Base-by-base conservation (phyloP, 2,888 invertebrate species). In the Liodrosophila aerea region DNA sequence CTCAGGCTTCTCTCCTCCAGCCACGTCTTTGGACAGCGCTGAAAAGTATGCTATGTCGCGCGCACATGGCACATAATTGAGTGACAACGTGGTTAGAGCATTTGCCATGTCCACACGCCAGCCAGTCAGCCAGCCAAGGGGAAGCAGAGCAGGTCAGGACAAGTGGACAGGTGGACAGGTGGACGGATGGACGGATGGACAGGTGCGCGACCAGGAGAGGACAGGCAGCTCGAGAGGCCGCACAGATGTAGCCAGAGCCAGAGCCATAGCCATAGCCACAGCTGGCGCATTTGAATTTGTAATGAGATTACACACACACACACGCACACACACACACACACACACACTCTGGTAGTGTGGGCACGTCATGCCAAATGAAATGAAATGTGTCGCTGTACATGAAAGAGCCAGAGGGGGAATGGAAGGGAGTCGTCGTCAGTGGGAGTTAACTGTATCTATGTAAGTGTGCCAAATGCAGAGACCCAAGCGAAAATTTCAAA, bases 11-110 rank as follows among this genome's bases (percentile, higher is more conserved):
- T 30, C 16, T 9, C 40, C 13, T 8, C 0, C 13, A 4, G 15
- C 4, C 43, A 9, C 12, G 37, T 50, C 68, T 54, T 64, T 59
- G 73, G 66, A 72, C 66, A 72, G 85, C 68, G 85, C 64, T 78
- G 85, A 85, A 78, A 81, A 85, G 74, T 77, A 59, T 77, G 82
- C 82, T 62, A 66, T 62, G 75, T 63, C 61, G 60, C 66, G 66
- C 85, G 57, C 83, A 77, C 77, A 69, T 73, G 81, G 77, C 82
- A 75, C 84, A 81, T 81, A 81, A 81, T 81, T 81, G 81, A 81
- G 84, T 85, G 86, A 81, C 86, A 85, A 83, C 83, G 84, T 76
- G 77, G 77, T 81, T 63, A 61, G 61, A 69, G 70, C 77, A 76
- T 77, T 84, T 77, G 73, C 74, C 77, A 63, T 76, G 66, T 66